Percentiles rank a stretch among this genome's conserved stretches.
phyloP scores from a whole-genome alignment of 2,888 invertebrate species.

The Dryadula phaetusa region DNA sequence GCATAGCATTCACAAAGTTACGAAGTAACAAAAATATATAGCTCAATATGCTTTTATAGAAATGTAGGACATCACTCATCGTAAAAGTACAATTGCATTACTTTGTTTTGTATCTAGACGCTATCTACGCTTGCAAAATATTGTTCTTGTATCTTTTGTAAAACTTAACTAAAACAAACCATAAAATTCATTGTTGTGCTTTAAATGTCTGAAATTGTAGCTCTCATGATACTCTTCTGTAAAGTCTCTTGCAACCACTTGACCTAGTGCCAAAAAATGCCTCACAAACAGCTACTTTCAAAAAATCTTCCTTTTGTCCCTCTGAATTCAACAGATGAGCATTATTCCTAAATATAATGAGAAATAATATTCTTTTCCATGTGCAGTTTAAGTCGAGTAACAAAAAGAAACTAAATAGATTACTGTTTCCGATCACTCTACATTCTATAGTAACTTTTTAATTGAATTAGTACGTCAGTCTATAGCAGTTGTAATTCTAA shows the following conservation, averaged over 20 bases:
- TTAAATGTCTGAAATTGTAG: constrained; percentile 15
- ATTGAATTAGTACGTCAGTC: too few relatives aligned
- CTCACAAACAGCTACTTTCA: constrained; percentile 6
- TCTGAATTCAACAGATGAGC: constrained; percentile 20
- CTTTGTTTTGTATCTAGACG: background rate
- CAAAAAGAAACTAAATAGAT: background rate
- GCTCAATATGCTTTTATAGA: background rate
- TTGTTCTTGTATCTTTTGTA: constrained; percentile 2
- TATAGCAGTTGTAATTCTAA: too few relatives aligned
- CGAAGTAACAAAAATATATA: background rate
- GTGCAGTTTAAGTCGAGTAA: background rate
- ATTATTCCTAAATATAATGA: constrained; percentile 15
- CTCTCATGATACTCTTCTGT: constrained; percentile 3
- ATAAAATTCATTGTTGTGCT: constrained; percentile 6
- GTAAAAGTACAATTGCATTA: background rate
- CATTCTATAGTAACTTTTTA: too few relatives aligned
- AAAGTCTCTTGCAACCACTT: constrained; percentile 9
- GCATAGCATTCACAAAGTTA: background rate
- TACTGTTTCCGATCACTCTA: too few relatives aligned
- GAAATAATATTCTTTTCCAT: constrained; percentile 4
- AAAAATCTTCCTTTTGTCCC: constrained; percentile 18
- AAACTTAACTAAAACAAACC: background rate
- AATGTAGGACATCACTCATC: background rate
- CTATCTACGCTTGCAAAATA: background rate
- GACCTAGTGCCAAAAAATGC: constrained; percentile 28